These are phyloP conservation scores for Rhinoderma darwinii DNA, from an alignment of 2,113 vertebrate species.

Conservation along the genomic window DNA sequence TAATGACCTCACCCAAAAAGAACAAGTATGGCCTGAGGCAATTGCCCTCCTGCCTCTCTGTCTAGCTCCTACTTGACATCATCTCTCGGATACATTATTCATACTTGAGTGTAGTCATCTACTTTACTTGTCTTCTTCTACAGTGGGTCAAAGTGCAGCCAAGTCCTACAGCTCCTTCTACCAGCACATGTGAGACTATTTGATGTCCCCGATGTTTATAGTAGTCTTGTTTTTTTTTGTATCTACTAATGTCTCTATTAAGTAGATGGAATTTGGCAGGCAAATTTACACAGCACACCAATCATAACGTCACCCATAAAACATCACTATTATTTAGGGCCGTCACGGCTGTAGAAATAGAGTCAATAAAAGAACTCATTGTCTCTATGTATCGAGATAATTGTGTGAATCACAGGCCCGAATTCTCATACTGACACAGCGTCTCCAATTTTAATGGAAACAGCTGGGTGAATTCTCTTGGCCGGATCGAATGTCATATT, in stretches of 20 bases:
- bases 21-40: neutral
- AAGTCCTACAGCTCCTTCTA: neutral
- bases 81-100: neutral
- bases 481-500: conserved; percentile 31
- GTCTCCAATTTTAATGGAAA: conserved; percentile 16
- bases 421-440: conserved; percentile 27
- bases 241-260: conserved; percentile 25
- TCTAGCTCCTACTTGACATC: neutral
- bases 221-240: neutral
- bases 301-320: conserved; percentile 27
- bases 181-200: neutral
- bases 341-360: conserved; percentile 22
- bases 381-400: conserved; percentile 32
- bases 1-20: neutral
- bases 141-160: neutral
- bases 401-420: conserved; percentile 17
- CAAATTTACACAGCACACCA: neutral
- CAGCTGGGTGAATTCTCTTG: conserved; percentile 21
- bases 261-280: conserved; percentile 25
- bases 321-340: conserved; percentile 23
- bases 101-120: neutral
- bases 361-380: conserved; percentile 28
- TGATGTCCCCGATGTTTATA: neutral
- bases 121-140: neutral
- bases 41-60: neutral